Percentiles rank a stretch among this genome's conserved stretches.
Evolutionary conservation across 2,888 invertebrate genomes (phyloP).

Genomic region (Napeogenes sylphis): DNA sequence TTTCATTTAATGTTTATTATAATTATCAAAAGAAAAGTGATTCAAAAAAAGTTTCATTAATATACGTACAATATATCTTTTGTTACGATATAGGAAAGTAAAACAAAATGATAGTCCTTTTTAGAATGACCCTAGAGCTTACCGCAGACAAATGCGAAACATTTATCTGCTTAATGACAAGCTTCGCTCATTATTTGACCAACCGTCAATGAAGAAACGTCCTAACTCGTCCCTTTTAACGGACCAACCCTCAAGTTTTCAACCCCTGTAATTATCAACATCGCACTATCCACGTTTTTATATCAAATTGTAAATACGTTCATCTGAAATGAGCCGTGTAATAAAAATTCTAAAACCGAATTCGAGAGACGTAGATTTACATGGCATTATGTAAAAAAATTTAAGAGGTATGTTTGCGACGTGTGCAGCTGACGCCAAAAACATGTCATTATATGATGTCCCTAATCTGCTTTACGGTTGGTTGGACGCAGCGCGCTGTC

Average conservation of each 20-base stretch:
- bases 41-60: too few relatives aligned
- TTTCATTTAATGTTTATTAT: too few relatives aligned
- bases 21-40: too few relatives aligned
- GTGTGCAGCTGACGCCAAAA: slow-evolving; percentile 75
- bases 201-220: slow-evolving; percentile 53
- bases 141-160: slow-evolving; percentile 42
- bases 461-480: slow-evolving; percentile 75
- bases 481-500: slow-evolving; percentile 63
- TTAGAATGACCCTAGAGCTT: background rate
- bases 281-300: slow-evolving; percentile 37
- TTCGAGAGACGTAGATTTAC: slow-evolving; percentile 41
- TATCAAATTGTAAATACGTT: slow-evolving; percentile 40
- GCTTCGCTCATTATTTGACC: slow-evolving; percentile 46
- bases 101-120: slow-evolving; percentile 6
- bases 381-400: slow-evolving; percentile 48
- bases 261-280: slow-evolving; percentile 62
- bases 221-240: slow-evolving; percentile 60
- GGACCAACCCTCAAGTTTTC: slow-evolving; percentile 48
- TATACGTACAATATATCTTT: too few relatives aligned
- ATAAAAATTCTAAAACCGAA: slow-evolving; percentile 29
- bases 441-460: slow-evolving; percentile 74
- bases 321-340: slow-evolving; percentile 23
- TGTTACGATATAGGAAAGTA: too few relatives aligned
- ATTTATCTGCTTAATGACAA: slow-evolving; percentile 62
- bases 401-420: slow-evolving; percentile 54